Percentiles rank a stretch among this genome's conserved stretches.
phyloP scores from a whole-genome alignment of 2,113 vertebrate species.

The Callopanchax toddi region DNA sequence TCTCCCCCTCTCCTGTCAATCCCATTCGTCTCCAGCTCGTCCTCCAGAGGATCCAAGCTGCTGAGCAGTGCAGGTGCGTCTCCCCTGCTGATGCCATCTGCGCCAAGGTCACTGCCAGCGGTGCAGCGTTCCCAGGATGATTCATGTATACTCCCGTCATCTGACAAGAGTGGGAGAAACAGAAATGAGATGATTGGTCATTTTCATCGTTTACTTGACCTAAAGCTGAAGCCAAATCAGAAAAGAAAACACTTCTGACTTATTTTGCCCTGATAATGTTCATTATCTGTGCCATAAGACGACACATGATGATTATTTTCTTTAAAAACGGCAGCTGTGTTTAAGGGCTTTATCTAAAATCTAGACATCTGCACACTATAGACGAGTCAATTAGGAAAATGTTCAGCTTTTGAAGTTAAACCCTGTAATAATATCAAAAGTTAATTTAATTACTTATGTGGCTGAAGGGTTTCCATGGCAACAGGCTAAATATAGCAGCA shows the following conservation, averaged over 20 bases:
- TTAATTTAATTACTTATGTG: conserved; percentile 67
- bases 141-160: conserved; percentile 74
- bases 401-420: background rate
- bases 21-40: conserved; percentile 66
- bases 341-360: too few relatives aligned
- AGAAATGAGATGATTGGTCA: conserved; percentile 61
- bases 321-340: too few relatives aligned
- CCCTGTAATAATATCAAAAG: conserved; percentile 42
- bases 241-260: conserved; percentile 22
- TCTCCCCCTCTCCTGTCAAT: conserved; percentile 73
- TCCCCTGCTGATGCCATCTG: conserved; percentile 76
- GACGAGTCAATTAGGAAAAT: too few relatives aligned
- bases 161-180: conserved; percentile 80
- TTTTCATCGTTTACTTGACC: conserved; percentile 45
- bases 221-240: background rate
- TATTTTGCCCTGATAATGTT: background rate
- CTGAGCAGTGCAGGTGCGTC: conserved; percentile 64
- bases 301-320: background rate
- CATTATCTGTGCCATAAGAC: background rate
- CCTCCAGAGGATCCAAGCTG: conserved; percentile 51
- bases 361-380: too few relatives aligned
- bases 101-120: conserved; percentile 77
- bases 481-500: conserved; percentile 73
- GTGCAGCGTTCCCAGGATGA: conserved; percentile 63
- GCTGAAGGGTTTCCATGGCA: conserved; percentile 67